These are phyloP conservation scores for Xenopus laevis DNA, from an alignment of 2,113 vertebrate genomes.

Conservation along the genomic window DNA sequence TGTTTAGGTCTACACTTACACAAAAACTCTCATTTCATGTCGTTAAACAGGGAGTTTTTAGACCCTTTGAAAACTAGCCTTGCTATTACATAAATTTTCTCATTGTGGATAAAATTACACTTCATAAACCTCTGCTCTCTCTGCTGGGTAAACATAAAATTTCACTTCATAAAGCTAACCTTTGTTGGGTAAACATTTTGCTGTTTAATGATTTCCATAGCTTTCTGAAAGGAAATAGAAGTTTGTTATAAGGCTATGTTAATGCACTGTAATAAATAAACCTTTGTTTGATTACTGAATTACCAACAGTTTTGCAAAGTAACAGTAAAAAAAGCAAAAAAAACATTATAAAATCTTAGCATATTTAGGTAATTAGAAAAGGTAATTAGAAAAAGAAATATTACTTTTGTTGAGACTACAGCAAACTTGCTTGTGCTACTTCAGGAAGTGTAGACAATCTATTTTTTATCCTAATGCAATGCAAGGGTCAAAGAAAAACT, in stretches of 20 bases:
- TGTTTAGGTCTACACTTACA: not conserved
- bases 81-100: not conserved
- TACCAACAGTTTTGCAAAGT: not conserved
- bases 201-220: conserved; percentile 1
- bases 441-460: too few species aligned
- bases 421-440: too few species aligned
- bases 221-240: not conserved
- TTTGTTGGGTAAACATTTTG: conserved; percentile 5
- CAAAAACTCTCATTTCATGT: not conserved
- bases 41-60: not conserved
- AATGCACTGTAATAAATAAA: not conserved
- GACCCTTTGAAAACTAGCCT: not conserved
- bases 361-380: too few species aligned
- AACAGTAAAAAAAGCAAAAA: not conserved
- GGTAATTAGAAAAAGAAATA: too few species aligned
- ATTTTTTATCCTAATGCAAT: too few species aligned
- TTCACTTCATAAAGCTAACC: not conserved
- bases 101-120: not conserved
- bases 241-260: not conserved
- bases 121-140: not conserved
- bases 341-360: not conserved
- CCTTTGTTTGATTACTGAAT: not conserved
- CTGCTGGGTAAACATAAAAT: not conserved
- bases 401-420: too few species aligned
- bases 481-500: too few species aligned